A percentile compares a stretch with the other conserved stretches of the same genome.
These are phyloP conservation scores for Lepilemur ruficaudatus DNA, from an alignment of 2,797 vertebrate species.

Conservation along the genomic window DNA sequence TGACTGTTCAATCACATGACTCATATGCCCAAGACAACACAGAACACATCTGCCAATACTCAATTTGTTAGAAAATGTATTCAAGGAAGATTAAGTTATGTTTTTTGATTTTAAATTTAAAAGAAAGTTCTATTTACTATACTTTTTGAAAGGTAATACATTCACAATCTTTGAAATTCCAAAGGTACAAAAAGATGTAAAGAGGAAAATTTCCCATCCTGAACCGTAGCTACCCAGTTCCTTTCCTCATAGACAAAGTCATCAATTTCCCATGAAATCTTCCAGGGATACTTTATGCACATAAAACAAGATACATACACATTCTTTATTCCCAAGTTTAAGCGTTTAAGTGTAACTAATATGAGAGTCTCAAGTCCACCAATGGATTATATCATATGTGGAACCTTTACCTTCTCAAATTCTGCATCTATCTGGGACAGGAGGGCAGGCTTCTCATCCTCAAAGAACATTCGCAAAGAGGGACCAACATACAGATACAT, in stretches of 20 bases:
- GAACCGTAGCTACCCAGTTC: not conserved
- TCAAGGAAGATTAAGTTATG: not conserved
- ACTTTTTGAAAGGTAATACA: not conserved
- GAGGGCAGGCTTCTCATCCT: slow-evolving; percentile 97
- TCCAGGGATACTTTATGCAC: not conserved
- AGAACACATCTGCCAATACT: slow-evolving; percentile 12
- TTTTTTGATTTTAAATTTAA: not conserved
- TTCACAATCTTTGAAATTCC: slow-evolving; percentile 5
- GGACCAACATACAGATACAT: slow-evolving; percentile 98
- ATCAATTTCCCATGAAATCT: slow-evolving; percentile 44
- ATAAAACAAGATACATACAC: slow-evolving; percentile 23
- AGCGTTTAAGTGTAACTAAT: slow-evolving; percentile 30
- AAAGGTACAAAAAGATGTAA: not conserved
- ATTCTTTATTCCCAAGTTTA: slow-evolving; percentile 26
- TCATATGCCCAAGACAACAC: not conserved
- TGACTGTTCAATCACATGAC: not conserved
- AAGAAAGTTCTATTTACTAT: not conserved
- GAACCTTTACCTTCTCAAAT: slow-evolving; percentile 93
- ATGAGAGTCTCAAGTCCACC: slow-evolving; percentile 32
- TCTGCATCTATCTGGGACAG: slow-evolving; percentile 96
- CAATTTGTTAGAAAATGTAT: slow-evolving; percentile 45
- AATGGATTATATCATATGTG: not conserved
- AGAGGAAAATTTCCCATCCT: not conserved
- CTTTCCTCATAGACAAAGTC: not conserved
- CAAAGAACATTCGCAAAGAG: slow-evolving; percentile 97